A percentile compares a stretch with the other conserved stretches of the same genome.
Conservation (phyloP, 2,797 vertebrate genomes). For the Enteromius paludinosus region DNA sequence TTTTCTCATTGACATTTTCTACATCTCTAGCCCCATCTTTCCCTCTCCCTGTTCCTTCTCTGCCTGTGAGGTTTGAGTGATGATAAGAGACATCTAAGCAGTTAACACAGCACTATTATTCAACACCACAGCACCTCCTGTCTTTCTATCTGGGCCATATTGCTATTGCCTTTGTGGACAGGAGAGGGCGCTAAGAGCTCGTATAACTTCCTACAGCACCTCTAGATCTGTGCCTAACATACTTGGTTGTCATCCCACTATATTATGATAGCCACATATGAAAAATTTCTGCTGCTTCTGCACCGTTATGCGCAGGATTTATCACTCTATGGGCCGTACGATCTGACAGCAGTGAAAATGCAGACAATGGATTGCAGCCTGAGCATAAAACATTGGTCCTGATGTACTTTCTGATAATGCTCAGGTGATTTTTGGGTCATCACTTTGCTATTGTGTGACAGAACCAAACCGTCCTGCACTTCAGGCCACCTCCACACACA, state of each 20-base stretch:
- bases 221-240: constrained; percentile 8
- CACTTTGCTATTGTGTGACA: constrained; percentile 9
- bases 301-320: background rate
- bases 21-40: constrained; percentile 14
- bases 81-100: constrained; percentile 13
- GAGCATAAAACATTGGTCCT: background rate
- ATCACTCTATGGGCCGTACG: background rate
- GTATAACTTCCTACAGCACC: background rate
- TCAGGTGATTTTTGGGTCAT: constrained; percentile 22
- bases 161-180: constrained; percentile 12
- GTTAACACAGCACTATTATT: constrained; percentile 30
- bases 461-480: background rate
- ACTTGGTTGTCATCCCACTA: background rate
- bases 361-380: background rate
- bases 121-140: constrained; percentile 19
- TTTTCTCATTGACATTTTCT: background rate
- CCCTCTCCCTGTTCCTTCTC: background rate
- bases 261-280: constrained; percentile 15
- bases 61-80: constrained; percentile 19
- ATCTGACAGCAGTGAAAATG: background rate
- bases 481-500: background rate
- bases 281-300: background rate
- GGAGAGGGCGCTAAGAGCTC: constrained; percentile 24
- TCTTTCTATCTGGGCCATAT: constrained; percentile 36
- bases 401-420: constrained; percentile 23